Percentiles rank a stretch among this genome's conserved stretches.
phyloP scores from a whole-genome alignment of 2,888 invertebrate species.

The Pheosia gnoma region DNA sequence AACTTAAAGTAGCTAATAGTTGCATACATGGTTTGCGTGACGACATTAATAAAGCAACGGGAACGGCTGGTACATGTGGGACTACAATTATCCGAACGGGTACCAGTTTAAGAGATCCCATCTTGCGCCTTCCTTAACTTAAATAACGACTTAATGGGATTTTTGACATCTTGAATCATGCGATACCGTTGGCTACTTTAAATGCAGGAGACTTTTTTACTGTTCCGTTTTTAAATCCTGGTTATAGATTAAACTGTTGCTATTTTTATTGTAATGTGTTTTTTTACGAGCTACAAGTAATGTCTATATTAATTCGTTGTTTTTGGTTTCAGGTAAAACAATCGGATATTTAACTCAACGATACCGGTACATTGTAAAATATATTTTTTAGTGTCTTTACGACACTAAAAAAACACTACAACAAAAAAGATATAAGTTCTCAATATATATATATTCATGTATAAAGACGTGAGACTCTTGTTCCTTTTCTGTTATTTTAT shows the following conservation, averaged over 20 bases:
- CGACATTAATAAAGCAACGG: constrained; percentile 24
- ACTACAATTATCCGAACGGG: constrained; percentile 36
- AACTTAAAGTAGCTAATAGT: no score
- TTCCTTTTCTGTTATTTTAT: no score
- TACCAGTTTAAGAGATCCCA: constrained; percentile 31
- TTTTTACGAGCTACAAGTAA: no score
- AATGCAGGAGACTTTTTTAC: neutral
- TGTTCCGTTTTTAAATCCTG: neutral
- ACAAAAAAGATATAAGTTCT: no score
- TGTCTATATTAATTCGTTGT: neutral
- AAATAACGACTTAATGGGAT: constrained; percentile 34
- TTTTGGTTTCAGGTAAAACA: neutral
- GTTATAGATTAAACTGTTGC: neutral
- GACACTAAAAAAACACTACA: no score
- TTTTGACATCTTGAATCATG: constrained; percentile 28
- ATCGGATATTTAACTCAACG: neutral
- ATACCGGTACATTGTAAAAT: no score
- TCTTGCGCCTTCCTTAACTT: constrained; percentile 32
- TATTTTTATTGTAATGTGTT: no score
- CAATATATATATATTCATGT: no score
- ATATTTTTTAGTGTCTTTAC: no score
- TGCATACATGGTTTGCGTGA: constrained; percentile 31
- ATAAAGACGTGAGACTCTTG: no score
- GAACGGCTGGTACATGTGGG: constrained; percentile 29
- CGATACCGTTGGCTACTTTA: neutral